Evolutionary conservation across 2,113 vertebrate genomes (phyloP), one percentile per base, ranked within the genome.

Genomic region (Pollachius pollachius): DNA sequence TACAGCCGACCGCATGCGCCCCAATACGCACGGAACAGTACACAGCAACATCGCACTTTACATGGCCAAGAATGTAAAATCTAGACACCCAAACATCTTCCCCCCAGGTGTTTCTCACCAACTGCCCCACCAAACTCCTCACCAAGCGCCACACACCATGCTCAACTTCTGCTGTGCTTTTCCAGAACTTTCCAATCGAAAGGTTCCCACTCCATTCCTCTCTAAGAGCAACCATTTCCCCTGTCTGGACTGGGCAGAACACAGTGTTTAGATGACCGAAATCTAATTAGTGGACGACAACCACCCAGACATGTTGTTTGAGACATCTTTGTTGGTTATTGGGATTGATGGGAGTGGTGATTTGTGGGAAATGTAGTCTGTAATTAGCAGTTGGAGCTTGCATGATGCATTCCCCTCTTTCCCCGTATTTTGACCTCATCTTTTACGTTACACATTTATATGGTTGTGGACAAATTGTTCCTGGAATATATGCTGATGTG

Each of bases 221-320:
- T 65, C 57, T 15, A 57, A 61, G 56, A 48, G 12, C 41, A 9
- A 48, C 65, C 69, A 67, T 41, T 68, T 81, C 52, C 61, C 37
- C 68, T 48, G 77, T 75, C 70, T 72, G 17, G 60, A 68, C 69
- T 71, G 70, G 60, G 63, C 73, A 68, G 67, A 71, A 72, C 17
- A 48, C 23, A 56, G 52, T n/a, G 52, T 69, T 21, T 58, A 70
- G 54, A 70, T 37, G 66, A 76, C 67, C 72, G 68, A 62, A 74
- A 64, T 79, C 62, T 56, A 76, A 74, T 82, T 74, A 76, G 62
- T 54, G 64, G 58, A 59, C 63, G n/a, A 25, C 5, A 61, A 57
- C 64, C 52, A 23, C 65, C 58, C 65, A 16, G 73, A 61, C 68
- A 62, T 71, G 19, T 79, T 73, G 68, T 65, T 76, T 68, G 60